Base-by-base conservation (phyloP, 2,113 vertebrate species). In the Rhinopomastus cyanomelas region DNA sequence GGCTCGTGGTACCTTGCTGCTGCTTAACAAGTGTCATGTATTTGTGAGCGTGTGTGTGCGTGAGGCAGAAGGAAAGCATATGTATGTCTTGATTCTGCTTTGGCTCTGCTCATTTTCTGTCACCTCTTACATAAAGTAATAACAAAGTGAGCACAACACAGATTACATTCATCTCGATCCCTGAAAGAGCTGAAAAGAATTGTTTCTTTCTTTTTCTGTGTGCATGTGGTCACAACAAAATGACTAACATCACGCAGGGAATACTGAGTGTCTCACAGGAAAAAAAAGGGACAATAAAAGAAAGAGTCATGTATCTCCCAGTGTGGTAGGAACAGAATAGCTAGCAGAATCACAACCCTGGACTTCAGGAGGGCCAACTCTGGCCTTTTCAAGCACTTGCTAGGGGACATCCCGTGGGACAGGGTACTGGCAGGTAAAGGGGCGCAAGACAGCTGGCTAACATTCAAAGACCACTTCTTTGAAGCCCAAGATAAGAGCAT, bases 41-140 rank as follows among this genome's bases (percentile, higher is more conserved):
- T 88, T 75, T 81, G 86, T 51, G 74, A 56, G 51, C 4, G 22
- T n/a, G 69, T 1, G 0, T 30, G 42, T 22, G n/a, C 60, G 44
- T 85, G 68, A 90, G 64, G 89, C 69, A 86, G 80, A 89, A 93
- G 79, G 86, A 13, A 79, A 90, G 78, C 83, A 61, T 66, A 61
- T 66, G 67, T 76, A 79, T 81, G 68, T 87, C 8, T 32, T 71
- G 49, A 64, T 83, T 81, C 87, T 93, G 62, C 53, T 2, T 77
- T 64, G 64, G 81, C 64, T 90, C 55, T 84, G 62, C 78, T 85
- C 78, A 51, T 55, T 92, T 86, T 80, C 26, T 94, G 92, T 87
- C 88, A 92, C 90, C 69, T 91, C 66, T 90, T 82, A 69, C 78
- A 87, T 69, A 76, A 93, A 91, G 72, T 80, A 93, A 62, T 87